A percentile compares a stretch with the other conserved stretches of the same genome.
These are phyloP conservation scores for Lacanobia wlatinum DNA, from an alignment of 2,888 invertebrate species.

Conservation along the genomic window DNA sequence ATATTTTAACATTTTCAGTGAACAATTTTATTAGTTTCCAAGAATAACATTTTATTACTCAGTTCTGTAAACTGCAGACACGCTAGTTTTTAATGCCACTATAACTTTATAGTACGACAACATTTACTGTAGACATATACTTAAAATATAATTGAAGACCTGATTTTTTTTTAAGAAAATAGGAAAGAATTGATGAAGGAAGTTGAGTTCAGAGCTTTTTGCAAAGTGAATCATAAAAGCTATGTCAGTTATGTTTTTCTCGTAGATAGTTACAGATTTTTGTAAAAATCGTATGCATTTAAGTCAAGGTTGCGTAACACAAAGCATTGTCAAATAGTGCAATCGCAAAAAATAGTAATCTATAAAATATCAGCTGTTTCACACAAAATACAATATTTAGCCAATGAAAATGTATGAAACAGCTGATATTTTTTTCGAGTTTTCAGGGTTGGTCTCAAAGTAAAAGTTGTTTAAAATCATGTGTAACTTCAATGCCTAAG, in stretches of 20 bases:
- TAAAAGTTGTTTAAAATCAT: no score
- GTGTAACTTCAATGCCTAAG: no score
- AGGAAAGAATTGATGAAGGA: neutral
- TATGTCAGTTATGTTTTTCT: no score
- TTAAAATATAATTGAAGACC: conserved; percentile 14
- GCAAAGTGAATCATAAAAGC: neutral
- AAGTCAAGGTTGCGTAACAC: neutral
- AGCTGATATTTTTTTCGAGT: no score
- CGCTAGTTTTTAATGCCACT: conserved; percentile 31
- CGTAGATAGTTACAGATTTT: no score
- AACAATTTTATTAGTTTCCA: conserved; percentile 30
- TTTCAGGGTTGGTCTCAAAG: no score
- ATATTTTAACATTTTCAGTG: conserved; percentile 21
- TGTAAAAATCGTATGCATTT: neutral
- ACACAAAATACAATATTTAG: no score
- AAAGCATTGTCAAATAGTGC: neutral
- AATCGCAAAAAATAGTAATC: neutral
- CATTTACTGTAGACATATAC: neutral
- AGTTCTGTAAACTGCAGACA: conserved; percentile 27
- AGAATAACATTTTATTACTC: conserved; percentile 27
- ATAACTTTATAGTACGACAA: conserved; percentile 19
- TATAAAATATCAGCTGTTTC: no score
- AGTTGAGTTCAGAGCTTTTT: neutral
- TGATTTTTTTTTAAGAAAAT: no score
- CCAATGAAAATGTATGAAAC: no score